These are phyloP conservation scores for Prionace glauca DNA, from an alignment of 2,797 vertebrate species.

Conservation along the genomic window DNA sequence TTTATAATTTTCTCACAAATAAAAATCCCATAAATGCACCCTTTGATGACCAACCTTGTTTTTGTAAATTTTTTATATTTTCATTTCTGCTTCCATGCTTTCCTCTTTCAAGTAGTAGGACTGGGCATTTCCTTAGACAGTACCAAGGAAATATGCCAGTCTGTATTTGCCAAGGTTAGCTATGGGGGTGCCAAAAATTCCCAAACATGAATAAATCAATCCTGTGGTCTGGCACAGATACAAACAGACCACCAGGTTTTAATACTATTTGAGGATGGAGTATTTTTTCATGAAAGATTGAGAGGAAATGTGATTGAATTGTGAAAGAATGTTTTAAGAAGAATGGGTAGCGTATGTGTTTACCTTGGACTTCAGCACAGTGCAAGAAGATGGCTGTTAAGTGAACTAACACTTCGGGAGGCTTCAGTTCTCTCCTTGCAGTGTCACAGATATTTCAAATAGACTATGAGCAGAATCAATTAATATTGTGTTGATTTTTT, in stretches of 20 bases:
- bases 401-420: neutral
- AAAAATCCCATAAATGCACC: neutral
- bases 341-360: conserved; percentile 31
- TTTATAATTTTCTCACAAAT: neutral
- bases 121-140: neutral
- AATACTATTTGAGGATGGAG: neutral
- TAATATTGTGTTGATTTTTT: neutral
- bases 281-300: conserved; percentile 23
- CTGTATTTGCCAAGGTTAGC: neutral
- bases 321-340: conserved; percentile 4
- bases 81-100: neutral
- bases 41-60: no score
- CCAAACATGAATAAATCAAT: neutral
- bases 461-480: neutral
- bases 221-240: neutral
- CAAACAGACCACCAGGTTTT: conserved; percentile 6
- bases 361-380: conserved; percentile 7
- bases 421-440: neutral
- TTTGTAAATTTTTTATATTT: neutral
- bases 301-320: neutral
- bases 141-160: neutral
- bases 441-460: neutral
- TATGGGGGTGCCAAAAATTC: neutral
- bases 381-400: conserved; percentile 10
- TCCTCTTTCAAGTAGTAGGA: neutral